These are phyloP conservation scores for Melanocharis versteri DNA, from an alignment of 2,113 vertebrate species.

Conservation along the genomic window DNA sequence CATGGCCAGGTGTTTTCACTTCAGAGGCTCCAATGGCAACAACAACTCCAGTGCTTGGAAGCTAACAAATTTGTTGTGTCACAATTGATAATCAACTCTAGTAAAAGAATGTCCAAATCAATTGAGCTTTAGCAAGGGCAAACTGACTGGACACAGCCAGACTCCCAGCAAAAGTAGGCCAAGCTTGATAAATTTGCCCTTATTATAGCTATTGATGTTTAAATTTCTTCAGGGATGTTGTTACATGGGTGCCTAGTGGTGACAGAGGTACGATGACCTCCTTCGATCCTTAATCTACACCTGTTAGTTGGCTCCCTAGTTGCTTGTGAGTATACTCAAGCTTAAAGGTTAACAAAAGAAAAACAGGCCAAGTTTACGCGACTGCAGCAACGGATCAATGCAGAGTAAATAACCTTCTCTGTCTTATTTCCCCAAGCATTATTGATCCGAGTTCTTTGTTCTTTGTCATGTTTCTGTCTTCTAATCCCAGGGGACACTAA, in stretches of 20 bases:
- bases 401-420: constrained; percentile 99
- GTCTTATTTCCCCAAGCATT: constrained; percentile 98
- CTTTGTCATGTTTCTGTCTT: constrained; percentile 88
- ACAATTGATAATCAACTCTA: constrained; percentile 85
- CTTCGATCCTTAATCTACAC: constrained; percentile 99
- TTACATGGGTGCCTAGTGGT: constrained; percentile 85
- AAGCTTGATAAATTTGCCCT: constrained; percentile 88
- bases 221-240: constrained; percentile 90
- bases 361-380: constrained; percentile 90
- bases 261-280: constrained; percentile 90
- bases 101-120: constrained; percentile 88
- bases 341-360: constrained; percentile 99
- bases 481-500: constrained; percentile 78
- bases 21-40: constrained; percentile 56
- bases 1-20: constrained; percentile 72
- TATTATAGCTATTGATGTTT: constrained; percentile 92
- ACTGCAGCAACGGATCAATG: constrained; percentile 94
- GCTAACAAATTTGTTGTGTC: constrained; percentile 84
- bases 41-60: constrained; percentile 70
- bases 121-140: constrained; percentile 82
- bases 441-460: constrained; percentile 90
- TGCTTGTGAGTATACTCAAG: constrained; percentile 92
- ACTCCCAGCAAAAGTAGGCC: constrained; percentile 75
- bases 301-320: constrained; percentile 96
- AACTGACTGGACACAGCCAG: constrained; percentile 74